Percentiles rank a stretch among this genome's conserved stretches.
Evolutionary conservation across 2,888 invertebrate species (phyloP).

Genomic region (Brachypalpus laphriformis): DNA sequence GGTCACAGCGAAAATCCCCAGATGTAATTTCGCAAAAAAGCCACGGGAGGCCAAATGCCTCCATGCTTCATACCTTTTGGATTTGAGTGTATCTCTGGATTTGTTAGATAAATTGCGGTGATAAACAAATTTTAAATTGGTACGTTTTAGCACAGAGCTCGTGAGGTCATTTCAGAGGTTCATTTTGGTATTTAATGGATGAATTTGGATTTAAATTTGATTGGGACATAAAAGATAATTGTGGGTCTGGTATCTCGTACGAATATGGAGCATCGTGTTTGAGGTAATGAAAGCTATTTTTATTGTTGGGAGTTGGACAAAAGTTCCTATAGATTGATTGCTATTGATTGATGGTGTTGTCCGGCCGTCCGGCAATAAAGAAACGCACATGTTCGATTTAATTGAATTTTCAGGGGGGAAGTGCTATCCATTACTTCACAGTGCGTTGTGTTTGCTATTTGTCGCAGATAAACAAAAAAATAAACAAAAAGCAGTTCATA

Average conservation of each 20-base stretch:
- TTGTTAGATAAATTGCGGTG: constrained; percentile 6
- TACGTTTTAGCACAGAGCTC: not conserved
- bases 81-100: not conserved
- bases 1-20: not conserved
- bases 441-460: too few relatives aligned
- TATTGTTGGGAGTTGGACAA: not conserved
- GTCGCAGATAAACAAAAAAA: too few relatives aligned
- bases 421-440: too few relatives aligned
- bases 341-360: not conserved
- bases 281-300: not conserved
- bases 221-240: not conserved
- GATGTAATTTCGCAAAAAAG: constrained; percentile 1
- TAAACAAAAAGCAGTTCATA: too few relatives aligned
- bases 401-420: not conserved
- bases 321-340: not conserved
- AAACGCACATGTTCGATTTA: not conserved
- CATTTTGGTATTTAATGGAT: not conserved
- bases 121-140: constrained; percentile 3
- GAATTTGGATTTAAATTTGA: not conserved
- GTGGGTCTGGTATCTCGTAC: not conserved
- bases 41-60: constrained; percentile 7
- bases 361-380: too few relatives aligned
- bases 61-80: not conserved
- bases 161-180: not conserved
- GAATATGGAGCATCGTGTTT: not conserved